Evolutionary conservation across 2,113 vertebrate species (phyloP), one percentile per base, ranked within the genome.

Genomic region (Pollachius pollachius): DNA sequence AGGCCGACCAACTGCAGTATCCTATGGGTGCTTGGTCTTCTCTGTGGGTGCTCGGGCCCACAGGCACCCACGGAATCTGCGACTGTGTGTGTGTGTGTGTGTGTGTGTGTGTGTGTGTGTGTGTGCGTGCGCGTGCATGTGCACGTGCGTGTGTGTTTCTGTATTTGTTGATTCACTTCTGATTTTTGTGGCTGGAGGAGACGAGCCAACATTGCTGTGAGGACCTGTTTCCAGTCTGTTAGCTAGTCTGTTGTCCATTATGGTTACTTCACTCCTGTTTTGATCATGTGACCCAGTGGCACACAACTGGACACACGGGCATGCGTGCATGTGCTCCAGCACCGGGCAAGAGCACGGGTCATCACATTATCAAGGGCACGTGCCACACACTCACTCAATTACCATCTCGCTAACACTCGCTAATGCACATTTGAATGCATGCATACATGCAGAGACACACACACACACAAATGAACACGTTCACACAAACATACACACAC

Each of bases 281-380:
- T 89, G 82, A 85, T 86, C 89, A 90, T 90, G 89, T 89, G 89
- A 90, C 88, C 71, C 75, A 76, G 79, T 75, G 76, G 70, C 69
- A 81, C 80, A 71, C 67, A 81, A 76, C 78, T 70, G 48, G 18
- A 72, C 74, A 63, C 68, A 65, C 68, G 34, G 64, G 63, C 72
- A 79, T 69, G 67, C 5, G 30, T 30, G 30, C 30, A 30, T 4
- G 30, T 30, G 30, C 30, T 30, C 30, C 3, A 30, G 4, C 30
- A 30, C 3, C 5, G 30, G 30, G 30, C 30, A 4, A 30, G 30
- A 6, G 30, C 30, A 30, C 30, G 30, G 30, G 30, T 5, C 30
- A 30, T 30, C 30, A 30, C 30, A 30, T 6, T 30, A 30, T 30
- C 30, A 30, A 30, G 30, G 3, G 30, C 30, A 30, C 3, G 30